Base-by-base conservation (phyloP, 2,113 vertebrate species). In the Columba janthina region DNA sequence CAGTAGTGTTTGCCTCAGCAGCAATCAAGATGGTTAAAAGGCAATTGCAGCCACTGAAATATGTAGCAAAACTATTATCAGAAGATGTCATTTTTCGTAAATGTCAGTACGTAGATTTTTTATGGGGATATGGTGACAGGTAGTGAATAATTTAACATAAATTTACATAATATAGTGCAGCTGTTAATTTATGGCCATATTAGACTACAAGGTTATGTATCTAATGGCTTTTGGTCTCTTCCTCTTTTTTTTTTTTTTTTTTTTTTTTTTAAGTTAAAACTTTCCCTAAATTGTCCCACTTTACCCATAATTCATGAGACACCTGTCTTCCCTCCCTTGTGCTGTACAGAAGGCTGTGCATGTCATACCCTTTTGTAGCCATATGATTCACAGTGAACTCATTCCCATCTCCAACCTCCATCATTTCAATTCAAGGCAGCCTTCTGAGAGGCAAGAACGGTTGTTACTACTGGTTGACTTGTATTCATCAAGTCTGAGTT, bases 81-180 rank as follows among this genome's bases (percentile, higher is more conserved):
- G 97, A 97, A 97, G 96, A 97, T 97, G 97, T 94, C 97, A 90
- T 97, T 98, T 97, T 98, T 96, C 6, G 92, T 96, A 97, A 98
- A 97, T 98, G 98, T 97, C 97, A 97, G 89, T 94, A 94, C 93
- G 93, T 97, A 97, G 96, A 97, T 94, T 97, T 98, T 98, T 98
- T 97, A 98, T 96, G 97, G 93, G 96, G 95, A 95, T 75, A 18
- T 94, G 97, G 97, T 98, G 98, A 97, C 97, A 98, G 96, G 93
- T 89, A 97, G 96, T 94, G 98, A 97, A 98, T 98, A 98, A 97
- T 91, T 98, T 98, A 97, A 97, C 97, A 98, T 98, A 98, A 97
- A 98, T 98, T 98, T 98, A 97, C 98, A 98, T 98, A 98, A 98
- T 97, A 94, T 90, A 96, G 96, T 97, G 95, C 95, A 98, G 97